Evolutionary conservation across 1,140 invertebrate genomes (phyloP).

Genomic region (Leucophenga varia): DNA sequence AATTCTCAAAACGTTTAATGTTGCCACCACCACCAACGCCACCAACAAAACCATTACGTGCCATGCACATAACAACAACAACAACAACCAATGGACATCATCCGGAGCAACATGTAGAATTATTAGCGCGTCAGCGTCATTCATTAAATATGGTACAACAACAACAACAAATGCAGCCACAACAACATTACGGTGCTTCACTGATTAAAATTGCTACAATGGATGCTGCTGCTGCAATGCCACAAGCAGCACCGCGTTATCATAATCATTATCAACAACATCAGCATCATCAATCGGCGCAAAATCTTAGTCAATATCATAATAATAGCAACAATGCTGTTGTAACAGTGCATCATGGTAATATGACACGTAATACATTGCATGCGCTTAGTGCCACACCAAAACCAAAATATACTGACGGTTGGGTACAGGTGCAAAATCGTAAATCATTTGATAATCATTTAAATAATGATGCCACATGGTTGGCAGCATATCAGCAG

Average conservation of each 20-base stretch:
- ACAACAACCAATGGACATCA: conserved; percentile 20
- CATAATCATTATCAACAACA: conserved; percentile 16
- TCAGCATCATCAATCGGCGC: conserved; percentile 46
- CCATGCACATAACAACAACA: conserved; percentile 34
- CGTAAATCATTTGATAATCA: conserved; percentile 32
- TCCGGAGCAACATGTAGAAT: conserved; percentile 28
- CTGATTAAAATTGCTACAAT: conserved; percentile 40
- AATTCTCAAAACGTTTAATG: conserved; percentile 48
- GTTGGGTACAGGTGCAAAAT: conserved; percentile 52
- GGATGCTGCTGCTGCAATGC: neutral
- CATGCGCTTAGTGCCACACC: conserved; percentile 78
- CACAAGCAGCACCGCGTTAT: conserved; percentile 10
- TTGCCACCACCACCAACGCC: conserved; percentile 32
- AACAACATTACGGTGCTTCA: conserved; percentile 36
- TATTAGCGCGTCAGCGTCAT: conserved; percentile 31
- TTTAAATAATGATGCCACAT: conserved; percentile 35
- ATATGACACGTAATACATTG: conserved; percentile 75
- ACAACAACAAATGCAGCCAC: too few relatives aligned
- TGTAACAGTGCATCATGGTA: conserved; percentile 38
- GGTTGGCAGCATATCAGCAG: conserved; percentile 65
- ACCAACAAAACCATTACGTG: conserved; percentile 51
- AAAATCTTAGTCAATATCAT: conserved; percentile 29
- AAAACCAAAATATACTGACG: conserved; percentile 66
- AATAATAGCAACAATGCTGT: conserved; percentile 5
- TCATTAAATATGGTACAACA: conserved; percentile 12